phyloP scores from a whole-genome alignment of 2,888 invertebrate genomes.

The Folsomia candida region DNA sequence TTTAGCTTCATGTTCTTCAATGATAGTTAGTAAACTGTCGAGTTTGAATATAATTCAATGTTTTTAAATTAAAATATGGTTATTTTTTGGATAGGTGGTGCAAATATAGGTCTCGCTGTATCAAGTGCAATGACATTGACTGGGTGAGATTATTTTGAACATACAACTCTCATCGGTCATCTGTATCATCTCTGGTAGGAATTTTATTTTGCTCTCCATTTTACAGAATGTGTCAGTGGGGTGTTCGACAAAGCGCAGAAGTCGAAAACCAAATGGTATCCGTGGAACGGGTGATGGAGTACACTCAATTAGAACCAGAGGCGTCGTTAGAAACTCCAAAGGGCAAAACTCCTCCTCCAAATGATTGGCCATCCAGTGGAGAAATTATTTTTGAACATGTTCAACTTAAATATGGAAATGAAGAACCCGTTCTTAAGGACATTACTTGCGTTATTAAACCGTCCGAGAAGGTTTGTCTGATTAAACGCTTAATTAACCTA shows the following conservation, averaged over 20 bases:
- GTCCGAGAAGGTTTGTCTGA: slow-evolving; percentile 56
- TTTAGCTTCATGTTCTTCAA: slow-evolving; percentile 75
- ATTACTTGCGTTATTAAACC: slow-evolving; percentile 55
- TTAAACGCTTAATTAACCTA: too few species aligned
- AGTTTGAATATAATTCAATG: not conserved
- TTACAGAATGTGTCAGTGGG: slow-evolving; percentile 69
- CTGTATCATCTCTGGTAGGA: too few species aligned
- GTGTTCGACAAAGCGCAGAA: slow-evolving; percentile 75
- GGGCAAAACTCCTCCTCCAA: slow-evolving; percentile 30
- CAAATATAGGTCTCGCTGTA: slow-evolving; percentile 66
- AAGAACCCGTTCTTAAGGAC: slow-evolving; percentile 54
- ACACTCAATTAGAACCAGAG: slow-evolving; percentile 56
- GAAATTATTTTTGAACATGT: slow-evolving; percentile 36
- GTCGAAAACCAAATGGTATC: slow-evolving; percentile 54
- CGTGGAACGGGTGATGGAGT: slow-evolving; percentile 59
- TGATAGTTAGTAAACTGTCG: slow-evolving; percentile 51
- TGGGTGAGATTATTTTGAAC: slow-evolving; percentile 52
- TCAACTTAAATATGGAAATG: slow-evolving; percentile 32
- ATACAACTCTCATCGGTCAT: not conserved
- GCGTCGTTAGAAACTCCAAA: slow-evolving; percentile 49
- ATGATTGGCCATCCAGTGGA: slow-evolving; percentile 40
- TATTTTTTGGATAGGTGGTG: slow-evolving; percentile 19
- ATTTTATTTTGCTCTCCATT: not conserved
- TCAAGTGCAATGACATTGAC: slow-evolving; percentile 71
- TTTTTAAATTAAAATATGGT: not conserved